Evolutionary conservation across 2,888 invertebrate genomes (phyloP).

Genomic region (Drosophila subquinaria): DNA sequence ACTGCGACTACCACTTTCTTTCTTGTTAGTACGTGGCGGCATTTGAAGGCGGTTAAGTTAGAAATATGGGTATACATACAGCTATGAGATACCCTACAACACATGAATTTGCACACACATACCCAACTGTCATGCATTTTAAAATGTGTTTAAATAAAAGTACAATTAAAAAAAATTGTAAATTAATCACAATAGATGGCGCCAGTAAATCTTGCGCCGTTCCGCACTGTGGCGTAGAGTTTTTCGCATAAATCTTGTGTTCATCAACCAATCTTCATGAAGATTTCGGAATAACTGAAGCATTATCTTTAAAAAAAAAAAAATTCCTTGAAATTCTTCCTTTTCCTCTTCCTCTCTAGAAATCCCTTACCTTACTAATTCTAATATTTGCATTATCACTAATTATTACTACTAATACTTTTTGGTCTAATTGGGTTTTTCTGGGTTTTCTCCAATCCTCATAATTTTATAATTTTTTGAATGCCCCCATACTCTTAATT

Average conservation of each 20-base stretch:
- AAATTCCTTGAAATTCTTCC: too few relatives aligned
- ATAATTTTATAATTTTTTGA: too few relatives aligned
- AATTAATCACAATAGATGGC: constrained; percentile 2
- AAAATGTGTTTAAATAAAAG: not conserved
- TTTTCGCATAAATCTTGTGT: not conserved
- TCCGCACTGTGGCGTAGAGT: constrained; percentile 1
- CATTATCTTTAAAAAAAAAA: not conserved
- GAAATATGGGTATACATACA: not conserved
- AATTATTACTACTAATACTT: too few relatives aligned
- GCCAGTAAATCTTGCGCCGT: not conserved
- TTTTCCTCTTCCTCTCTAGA: too few relatives aligned
- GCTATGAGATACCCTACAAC: not conserved
- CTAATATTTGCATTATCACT: too few relatives aligned
- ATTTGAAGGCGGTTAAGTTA: not conserved
- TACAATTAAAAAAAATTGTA: not conserved
- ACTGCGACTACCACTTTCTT: constrained; percentile 12
- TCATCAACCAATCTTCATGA: not conserved
- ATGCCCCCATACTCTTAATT: too few relatives aligned
- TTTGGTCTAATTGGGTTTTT: too few relatives aligned
- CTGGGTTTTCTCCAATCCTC: too few relatives aligned
- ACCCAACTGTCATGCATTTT: too few relatives aligned
- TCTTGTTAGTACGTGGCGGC: not conserved
- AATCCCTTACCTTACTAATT: too few relatives aligned
- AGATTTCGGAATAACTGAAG: not conserved
- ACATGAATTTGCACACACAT: not conserved